Percentiles rank a stretch among this genome's conserved stretches.
phyloP scores from a whole-genome alignment of 2,113 vertebrate genomes.

The Tychaedon coryphoeus region DNA sequence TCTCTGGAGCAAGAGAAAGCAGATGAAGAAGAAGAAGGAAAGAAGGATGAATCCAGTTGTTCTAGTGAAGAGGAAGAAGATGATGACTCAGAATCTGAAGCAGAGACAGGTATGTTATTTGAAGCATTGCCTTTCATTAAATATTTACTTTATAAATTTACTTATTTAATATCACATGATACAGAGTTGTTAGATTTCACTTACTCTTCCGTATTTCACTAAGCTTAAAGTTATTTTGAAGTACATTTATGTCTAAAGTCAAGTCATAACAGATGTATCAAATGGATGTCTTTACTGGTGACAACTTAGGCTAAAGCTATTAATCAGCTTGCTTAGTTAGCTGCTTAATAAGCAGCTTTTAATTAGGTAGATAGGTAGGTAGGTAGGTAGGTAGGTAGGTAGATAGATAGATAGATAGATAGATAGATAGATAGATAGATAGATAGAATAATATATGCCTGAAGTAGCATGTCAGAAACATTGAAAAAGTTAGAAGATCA shows the following conservation, averaged over 20 bases:
- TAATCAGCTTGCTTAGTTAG: not conserved
- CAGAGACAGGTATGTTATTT: slow-evolving; percentile 84
- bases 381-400: no score
- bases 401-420: no score
- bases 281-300: not conserved
- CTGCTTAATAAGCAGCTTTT: not conserved
- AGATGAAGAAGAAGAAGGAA: slow-evolving; percentile 90
- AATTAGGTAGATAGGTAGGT: not conserved
- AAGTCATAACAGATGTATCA: not conserved
- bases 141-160: not conserved
- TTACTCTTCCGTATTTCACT: not conserved
- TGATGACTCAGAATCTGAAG: slow-evolving; percentile 96
- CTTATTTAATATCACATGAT: not conserved
- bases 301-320: not conserved
- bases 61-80: slow-evolving; percentile 99
- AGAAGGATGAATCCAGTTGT: slow-evolving; percentile 98
- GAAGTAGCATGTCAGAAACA: not conserved
- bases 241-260: not conserved
- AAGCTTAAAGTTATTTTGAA: not conserved
- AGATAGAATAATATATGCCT: not conserved
- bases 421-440: not conserved
- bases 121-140: not conserved
- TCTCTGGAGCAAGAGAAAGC: slow-evolving; percentile 93
- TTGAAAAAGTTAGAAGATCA: not conserved
- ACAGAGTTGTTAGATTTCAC: not conserved